phyloP scores from a whole-genome alignment of 2,888 invertebrate species.

The Eucera pruinosa region DNA sequence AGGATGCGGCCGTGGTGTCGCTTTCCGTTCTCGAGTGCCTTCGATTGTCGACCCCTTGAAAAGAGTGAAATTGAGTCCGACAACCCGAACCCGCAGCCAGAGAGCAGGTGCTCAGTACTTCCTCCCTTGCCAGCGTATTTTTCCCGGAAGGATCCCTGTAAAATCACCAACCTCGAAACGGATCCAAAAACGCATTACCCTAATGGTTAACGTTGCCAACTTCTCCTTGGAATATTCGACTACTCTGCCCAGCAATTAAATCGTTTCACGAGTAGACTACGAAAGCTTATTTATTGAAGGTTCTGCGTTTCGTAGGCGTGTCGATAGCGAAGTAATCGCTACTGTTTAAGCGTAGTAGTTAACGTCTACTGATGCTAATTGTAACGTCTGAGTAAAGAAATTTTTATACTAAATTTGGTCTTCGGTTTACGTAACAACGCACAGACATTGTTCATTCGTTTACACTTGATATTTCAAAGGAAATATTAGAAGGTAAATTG shows the following conservation, averaged over 20 bases:
- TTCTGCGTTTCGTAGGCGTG: too few relatives aligned
- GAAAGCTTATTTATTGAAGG: too few relatives aligned
- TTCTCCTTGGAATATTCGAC: neutral
- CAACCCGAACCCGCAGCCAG: constrained; percentile 60
- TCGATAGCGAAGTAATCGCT: too few relatives aligned
- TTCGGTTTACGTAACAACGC: too few relatives aligned
- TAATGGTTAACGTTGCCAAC: constrained; percentile 7
- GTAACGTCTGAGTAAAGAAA: too few relatives aligned
- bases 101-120: constrained; percentile 58
- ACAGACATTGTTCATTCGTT: too few relatives aligned
- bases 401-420: too few relatives aligned
- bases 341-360: too few relatives aligned
- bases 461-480: too few relatives aligned
- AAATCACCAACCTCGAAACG: constrained; percentile 59
- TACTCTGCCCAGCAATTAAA: neutral
- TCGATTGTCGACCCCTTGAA: constrained; percentile 81
- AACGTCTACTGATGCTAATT: too few relatives aligned
- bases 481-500: too few relatives aligned
- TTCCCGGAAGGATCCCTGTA: constrained; percentile 58
- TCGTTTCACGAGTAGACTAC: neutral
- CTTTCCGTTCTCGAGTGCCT: constrained; percentile 80
- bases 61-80: constrained; percentile 83
- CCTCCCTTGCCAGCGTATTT: constrained; percentile 19
- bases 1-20: constrained; percentile 77
- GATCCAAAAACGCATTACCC: constrained; percentile 55